Percentiles rank a stretch among this genome's conserved stretches.
Conservation (phyloP, 2,888 invertebrate genomes). For the Nephrotoma appendiculata region DNA sequence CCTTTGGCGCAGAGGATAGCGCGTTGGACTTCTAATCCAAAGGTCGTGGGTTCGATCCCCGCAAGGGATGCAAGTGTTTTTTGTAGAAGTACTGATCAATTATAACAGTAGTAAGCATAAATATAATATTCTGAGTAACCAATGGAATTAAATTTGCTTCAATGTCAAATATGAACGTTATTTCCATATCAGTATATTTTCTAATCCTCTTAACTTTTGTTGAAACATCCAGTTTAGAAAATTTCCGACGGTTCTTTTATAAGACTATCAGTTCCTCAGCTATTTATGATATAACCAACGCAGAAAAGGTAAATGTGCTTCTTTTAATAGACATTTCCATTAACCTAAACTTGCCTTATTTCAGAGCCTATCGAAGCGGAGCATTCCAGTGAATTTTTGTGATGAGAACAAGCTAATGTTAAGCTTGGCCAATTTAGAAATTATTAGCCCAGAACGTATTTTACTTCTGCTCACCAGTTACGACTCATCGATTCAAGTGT, state of each 20-base stretch:
- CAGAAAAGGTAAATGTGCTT: not conserved
- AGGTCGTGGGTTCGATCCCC: constrained; percentile 81
- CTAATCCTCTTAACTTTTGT: not conserved
- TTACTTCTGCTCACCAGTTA: constrained; percentile 29
- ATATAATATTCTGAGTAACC: not conserved
- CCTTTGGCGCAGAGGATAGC: constrained; percentile 81
- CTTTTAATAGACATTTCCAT: not conserved
- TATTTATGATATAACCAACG: not conserved
- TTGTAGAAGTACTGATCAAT: not conserved
- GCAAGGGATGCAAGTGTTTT: constrained; percentile 47
- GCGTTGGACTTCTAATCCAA: constrained; percentile 85
- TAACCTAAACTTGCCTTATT: not conserved
- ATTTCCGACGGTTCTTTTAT: not conserved
- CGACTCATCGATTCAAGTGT: constrained; percentile 26
- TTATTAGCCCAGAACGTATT: constrained; percentile 39
- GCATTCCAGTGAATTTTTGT: constrained; percentile 15
- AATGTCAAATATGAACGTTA: not conserved
- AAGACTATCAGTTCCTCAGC: not conserved
- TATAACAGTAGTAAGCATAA: too few relatives aligned
- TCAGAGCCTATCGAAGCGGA: not conserved
- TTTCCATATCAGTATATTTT: not conserved
- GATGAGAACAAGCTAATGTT: constrained; percentile 33
- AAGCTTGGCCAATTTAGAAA: constrained; percentile 36
- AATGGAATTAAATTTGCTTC: not conserved
- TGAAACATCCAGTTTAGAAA: not conserved